Base-by-base conservation (phyloP, 1,140 invertebrate species). In the Drosophila kanapiae region DNA sequence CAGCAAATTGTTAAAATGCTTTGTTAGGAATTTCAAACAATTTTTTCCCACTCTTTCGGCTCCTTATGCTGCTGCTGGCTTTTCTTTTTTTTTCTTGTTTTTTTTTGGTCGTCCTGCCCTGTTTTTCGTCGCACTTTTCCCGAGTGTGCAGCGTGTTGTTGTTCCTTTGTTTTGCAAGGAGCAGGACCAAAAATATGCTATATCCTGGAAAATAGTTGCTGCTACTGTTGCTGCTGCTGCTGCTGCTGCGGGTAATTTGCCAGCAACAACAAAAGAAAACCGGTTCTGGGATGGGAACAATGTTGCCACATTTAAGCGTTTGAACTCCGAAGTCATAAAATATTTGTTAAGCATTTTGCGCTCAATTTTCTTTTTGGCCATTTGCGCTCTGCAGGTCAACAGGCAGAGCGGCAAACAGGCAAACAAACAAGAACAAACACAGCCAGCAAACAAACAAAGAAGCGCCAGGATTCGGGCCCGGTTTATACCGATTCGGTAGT, bases 1-100 rank as follows among this genome's bases (percentile, higher is more conserved):
- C 84, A 88, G 84, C 84, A 88, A 88, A 90, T 88, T 88, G 85
- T 90, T 88, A 90, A 88, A 88, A 90, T 90, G 84, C 84, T 88
- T 88, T 90, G 84, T 85, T 88, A 78, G 78, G 84, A 88, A 88
- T 90, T 88, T 88, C 85, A 84, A 90, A 85, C 84, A 84, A 78
- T 88, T 88, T 90, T 87, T 82, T 58, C 33, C 57, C 58, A 69
- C 70, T 75, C 70, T 38, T 62, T 74, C 11, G 45, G 38, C 57
- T 74, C n/a, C 54, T 68, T 70, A 38, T 68, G 48, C 65, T 57
- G 37, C 49, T 70, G 47, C 40, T 16, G 47, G 29, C 9, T 35
- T 38, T 69, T 65, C 33, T 33, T 47, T 56, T 31, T 40, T 67
- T 9, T 33, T 37, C 47, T 54, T 6, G 4, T 33, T 47, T 23